Conservation (phyloP, 2,797 vertebrate species). For the Phylloscopus collybita region DNA sequence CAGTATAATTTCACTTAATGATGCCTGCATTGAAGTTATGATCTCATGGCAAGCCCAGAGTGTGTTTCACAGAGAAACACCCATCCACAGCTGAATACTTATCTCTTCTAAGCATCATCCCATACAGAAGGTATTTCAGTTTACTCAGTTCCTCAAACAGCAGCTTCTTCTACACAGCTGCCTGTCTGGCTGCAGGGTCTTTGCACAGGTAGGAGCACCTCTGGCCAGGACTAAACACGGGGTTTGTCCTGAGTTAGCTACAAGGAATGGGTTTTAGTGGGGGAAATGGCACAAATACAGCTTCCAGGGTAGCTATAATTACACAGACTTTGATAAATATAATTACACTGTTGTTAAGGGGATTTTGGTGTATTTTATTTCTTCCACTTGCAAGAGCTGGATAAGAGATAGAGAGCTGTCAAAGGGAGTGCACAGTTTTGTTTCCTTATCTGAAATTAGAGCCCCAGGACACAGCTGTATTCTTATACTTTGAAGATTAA, state of each 20-base stretch:
- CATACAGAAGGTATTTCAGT: background rate
- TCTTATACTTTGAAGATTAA: constrained; percentile 48
- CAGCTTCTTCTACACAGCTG: background rate
- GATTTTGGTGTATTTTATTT: constrained; percentile 30
- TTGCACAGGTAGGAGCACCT: background rate
- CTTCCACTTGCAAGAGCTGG: background rate
- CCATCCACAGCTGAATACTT: background rate
- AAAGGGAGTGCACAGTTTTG: constrained; percentile 35
- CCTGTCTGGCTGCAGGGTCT: background rate
- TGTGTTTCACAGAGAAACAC: background rate
- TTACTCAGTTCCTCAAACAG: background rate
- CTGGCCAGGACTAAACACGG: background rate
- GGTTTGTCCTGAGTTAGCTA: background rate
- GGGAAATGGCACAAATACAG: background rate
- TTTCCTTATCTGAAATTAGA: constrained; percentile 62
- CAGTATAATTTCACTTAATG: background rate
- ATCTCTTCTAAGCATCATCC: background rate
- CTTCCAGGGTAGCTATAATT: constrained; percentile 12
- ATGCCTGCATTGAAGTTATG: background rate
- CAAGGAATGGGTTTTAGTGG: background rate
- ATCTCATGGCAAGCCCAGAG: background rate
- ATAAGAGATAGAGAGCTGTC: constrained; percentile 31
- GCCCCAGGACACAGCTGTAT: constrained; percentile 12
- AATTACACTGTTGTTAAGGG: constrained; percentile 43
- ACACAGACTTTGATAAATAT: background rate